phyloP scores from a whole-genome alignment of 1,140 invertebrate species.

The Whitmania pigra region DNA sequence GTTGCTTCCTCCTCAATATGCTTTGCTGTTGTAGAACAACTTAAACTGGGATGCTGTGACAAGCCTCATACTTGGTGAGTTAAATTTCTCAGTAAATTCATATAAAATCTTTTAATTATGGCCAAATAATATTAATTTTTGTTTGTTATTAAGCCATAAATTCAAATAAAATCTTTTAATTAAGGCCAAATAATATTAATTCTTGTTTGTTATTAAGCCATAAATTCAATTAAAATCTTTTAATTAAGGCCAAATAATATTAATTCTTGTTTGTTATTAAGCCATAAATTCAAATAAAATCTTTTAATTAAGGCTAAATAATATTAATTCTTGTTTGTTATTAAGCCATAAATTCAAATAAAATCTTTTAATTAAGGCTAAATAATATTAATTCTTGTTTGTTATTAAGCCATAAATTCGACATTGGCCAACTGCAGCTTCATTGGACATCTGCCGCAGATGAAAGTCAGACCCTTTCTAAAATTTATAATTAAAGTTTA shows the following conservation, averaged over 20 bases:
- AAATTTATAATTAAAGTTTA: not conserved
- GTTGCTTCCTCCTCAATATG: constrained; percentile 5
- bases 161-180: not conserved
- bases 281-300: too few relatives aligned
- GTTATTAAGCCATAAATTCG: constrained; percentile 63
- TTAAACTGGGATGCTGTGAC: constrained; percentile 92
- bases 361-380: not conserved
- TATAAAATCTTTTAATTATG: too few relatives aligned
- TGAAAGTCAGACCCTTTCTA: constrained; percentile 60
- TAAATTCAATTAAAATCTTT: not conserved
- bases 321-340: too few relatives aligned
- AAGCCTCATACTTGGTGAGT: constrained; percentile 63
- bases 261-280: too few relatives aligned
- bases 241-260: too few relatives aligned
- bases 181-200: too few relatives aligned
- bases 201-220: too few relatives aligned
- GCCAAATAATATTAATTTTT: too few relatives aligned
- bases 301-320: too few relatives aligned
- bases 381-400: too few relatives aligned
- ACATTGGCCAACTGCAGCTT: constrained; percentile 82
- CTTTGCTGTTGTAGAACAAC: constrained; percentile 53
- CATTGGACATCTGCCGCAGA: constrained; percentile 86
- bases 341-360: not conserved
- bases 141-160: too few relatives aligned
- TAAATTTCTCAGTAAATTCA: not conserved